Evolutionary conservation across 2,113 vertebrate genomes (phyloP).

Genomic region (Maccullochella peelii): DNA sequence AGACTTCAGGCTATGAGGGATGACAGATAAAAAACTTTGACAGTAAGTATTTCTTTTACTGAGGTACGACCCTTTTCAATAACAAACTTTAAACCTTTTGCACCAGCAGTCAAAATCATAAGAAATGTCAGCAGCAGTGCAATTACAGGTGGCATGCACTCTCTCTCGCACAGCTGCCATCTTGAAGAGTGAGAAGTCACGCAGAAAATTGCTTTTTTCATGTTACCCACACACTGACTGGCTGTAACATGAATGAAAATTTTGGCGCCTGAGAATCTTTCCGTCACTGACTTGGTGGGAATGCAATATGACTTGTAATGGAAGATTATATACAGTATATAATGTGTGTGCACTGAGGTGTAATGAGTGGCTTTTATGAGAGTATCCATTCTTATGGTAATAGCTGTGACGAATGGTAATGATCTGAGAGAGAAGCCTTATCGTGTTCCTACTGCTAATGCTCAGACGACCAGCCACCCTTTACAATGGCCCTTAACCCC

Average conservation of each 20-base stretch:
- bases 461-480: constrained; percentile 22
- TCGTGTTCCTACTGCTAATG: constrained; percentile 32
- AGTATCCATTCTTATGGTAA: constrained; percentile 49
- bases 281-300: constrained; percentile 14
- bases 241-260: constrained; percentile 61
- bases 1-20: neutral
- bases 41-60: constrained; percentile 9
- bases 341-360: constrained; percentile 8
- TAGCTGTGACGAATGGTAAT: constrained; percentile 55
- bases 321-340: constrained; percentile 19
- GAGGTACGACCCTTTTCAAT: constrained; percentile 24
- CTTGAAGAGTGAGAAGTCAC: constrained; percentile 52
- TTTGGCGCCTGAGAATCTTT: neutral
- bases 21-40: constrained; percentile 9
- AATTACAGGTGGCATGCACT: constrained; percentile 45
- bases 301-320: constrained; percentile 35
- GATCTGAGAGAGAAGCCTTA: constrained; percentile 41
- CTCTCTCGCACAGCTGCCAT: constrained; percentile 34
- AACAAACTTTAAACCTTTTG: constrained; percentile 30
- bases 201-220: constrained; percentile 73
- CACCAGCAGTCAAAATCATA: constrained; percentile 26
- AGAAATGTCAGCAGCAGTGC: constrained; percentile 20
- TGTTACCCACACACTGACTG: constrained; percentile 32
- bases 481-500: constrained; percentile 27
- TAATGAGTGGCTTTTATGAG: constrained; percentile 36